Evolutionary conservation across 2,888 invertebrate genomes (phyloP).

Genomic region (Monochamus alternatus): DNA sequence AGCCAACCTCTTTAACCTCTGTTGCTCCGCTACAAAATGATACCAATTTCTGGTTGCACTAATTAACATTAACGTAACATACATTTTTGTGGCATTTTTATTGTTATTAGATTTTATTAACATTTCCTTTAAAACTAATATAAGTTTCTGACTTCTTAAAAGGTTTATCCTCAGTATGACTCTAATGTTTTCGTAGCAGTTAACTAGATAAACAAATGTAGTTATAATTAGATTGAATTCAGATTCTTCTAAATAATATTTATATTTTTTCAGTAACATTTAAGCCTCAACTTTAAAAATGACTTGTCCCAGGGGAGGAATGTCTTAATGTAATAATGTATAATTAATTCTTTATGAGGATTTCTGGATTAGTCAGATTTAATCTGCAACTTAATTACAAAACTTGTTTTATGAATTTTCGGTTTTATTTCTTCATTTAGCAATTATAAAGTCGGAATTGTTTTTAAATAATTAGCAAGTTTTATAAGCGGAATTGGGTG

Average conservation of each 20-base stretch:
- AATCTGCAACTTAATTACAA: slow-evolving; percentile 66
- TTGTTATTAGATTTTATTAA: no score
- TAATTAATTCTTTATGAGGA: slow-evolving; percentile 66
- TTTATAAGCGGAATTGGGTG: slow-evolving; percentile 53
- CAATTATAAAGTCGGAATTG: slow-evolving; percentile 64
- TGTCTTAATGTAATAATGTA: slow-evolving; percentile 63
- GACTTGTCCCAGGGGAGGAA: slow-evolving; percentile 7
- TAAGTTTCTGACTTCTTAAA: no score
- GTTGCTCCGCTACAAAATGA: no score
- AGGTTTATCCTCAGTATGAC: no score
- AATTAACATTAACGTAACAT: no score
- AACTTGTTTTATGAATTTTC: slow-evolving; percentile 65
- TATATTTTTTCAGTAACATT: not conserved
- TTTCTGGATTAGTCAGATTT: slow-evolving; percentile 67
- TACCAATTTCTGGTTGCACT: no score
- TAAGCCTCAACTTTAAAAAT: not conserved
- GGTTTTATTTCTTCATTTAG: slow-evolving; percentile 63
- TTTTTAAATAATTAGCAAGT: slow-evolving; percentile 64
- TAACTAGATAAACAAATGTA: no score
- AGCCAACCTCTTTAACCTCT: no score
- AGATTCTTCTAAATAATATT: not conserved
- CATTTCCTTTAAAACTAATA: no score
- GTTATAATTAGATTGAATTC: no score
- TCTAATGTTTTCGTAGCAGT: no score
- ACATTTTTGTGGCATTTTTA: no score